These are phyloP conservation scores for Xerus rutilus DNA, from an alignment of 2,797 vertebrate species.

Conservation along the genomic window DNA sequence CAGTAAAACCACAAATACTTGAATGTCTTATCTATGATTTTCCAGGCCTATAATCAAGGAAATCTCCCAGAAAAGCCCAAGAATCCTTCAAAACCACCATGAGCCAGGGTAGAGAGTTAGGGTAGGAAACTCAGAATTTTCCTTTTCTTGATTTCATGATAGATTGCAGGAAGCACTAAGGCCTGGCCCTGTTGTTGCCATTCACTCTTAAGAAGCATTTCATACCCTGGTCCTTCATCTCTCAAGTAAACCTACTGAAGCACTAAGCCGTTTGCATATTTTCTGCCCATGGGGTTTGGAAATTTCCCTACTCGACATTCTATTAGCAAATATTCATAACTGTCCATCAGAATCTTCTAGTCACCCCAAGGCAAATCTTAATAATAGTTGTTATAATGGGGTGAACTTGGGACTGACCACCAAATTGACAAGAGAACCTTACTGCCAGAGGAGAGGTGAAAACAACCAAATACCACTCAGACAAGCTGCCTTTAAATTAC, in stretches of 20 bases:
- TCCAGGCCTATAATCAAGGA: neutral
- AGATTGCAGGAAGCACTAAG: neutral
- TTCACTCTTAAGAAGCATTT: neutral
- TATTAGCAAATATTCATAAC: neutral
- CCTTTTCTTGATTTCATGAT: neutral
- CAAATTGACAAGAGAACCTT: neutral
- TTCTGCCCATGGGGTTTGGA: neutral
- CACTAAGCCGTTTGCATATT: neutral
- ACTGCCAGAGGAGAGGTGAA: neutral
- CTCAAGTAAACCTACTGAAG: neutral
- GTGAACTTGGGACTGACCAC: neutral
- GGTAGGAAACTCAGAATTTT: neutral
- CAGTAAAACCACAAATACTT: neutral
- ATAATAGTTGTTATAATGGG: neutral
- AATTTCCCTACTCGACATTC: neutral
- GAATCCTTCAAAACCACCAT: neutral
- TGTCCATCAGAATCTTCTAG: neutral
- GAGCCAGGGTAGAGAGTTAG: neutral
- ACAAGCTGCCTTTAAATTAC: neutral
- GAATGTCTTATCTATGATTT: neutral
- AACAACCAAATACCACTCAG: neutral
- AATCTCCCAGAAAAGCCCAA: neutral
- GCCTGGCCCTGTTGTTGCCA: neutral
- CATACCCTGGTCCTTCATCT: neutral
- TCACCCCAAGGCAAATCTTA: neutral